Base-by-base conservation (phyloP, 2,113 vertebrate genomes). In the Microtus richardsoni region DNA sequence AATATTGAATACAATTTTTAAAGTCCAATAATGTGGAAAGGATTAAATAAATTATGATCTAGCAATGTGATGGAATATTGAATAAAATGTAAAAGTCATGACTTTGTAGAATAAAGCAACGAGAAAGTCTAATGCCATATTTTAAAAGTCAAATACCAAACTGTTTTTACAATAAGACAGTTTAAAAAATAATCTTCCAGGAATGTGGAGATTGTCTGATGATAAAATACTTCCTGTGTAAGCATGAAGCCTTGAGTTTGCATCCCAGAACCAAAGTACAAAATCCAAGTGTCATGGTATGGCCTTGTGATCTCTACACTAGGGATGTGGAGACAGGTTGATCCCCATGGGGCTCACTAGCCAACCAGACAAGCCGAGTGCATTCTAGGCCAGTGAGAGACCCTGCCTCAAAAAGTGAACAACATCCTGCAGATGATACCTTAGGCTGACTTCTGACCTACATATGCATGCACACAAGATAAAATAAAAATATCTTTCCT, bases 61-160 rank as follows among this genome's bases (percentile, higher is more conserved):
- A 70, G 80, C 24, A 28, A 92, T 78, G 6, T 88, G 95, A 88
- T 77, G 7, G 83, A 89, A 96, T 85, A 93, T 95, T 80, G 88
- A 95, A 93, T 91, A 97, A 83, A 62, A 85, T 75, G 49, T 66
- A 95, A 95, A 95, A 94, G 52, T 92, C 44, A 88, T 91, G 73
- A 88, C 74, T 91, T 73, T 86, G 33, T 60, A 54, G 49, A 91
- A 82, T 91, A 96, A 95, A 94, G 33, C 75, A 94, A 84, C 52
- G 36, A 68, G 36, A 96, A 96, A 93, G 62, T 82, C 75, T 91
- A 93, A 83, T 84, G 58, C 62, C 88, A 88, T 41, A 91, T 96
- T 87, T 64, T 44, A 92, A 88, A 96, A 96, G 58, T 88, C 84
- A 78, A 49, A 68, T 88, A 52, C 36, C 47, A 80, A 96, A 78